Base-by-base conservation (phyloP, 1,140 invertebrate species). In the Macrocentrus cingulum region DNA sequence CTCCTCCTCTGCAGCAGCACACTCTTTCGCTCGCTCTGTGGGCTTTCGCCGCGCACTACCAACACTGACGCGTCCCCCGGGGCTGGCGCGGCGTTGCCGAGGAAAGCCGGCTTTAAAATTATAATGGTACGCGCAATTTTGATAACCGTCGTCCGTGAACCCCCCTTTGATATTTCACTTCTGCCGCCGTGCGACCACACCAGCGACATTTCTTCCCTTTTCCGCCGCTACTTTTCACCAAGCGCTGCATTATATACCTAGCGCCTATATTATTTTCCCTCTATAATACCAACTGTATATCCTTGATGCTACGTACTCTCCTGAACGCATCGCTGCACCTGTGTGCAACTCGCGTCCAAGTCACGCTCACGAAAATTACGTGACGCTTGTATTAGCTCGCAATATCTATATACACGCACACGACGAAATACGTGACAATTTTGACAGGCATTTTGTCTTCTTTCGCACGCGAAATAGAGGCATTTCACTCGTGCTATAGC, bases 81-180 rank as follows among this genome's bases (percentile, higher is more conserved):
- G 56, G 56, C 63, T 60, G 15, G 62, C 52, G 67, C 68, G 60
- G 58, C 59, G 59, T 61, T 62, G 60, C 59, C 59, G 73, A 78
- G 76, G 69, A 78, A 77, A 79, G 72, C 74, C 73, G 75, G 75
- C 75, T 79, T 78, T 78, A 76, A 77, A 79, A 78, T 79, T 78
- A 79, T 78, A 79, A 79, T 79, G 72, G 75, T 74, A 78, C 74
- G 74, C 75, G 74, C 72, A 77, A 78, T 79, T 79, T 79, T 78
- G 74, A 79, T 79, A 77, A 79, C 75, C 74, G 70, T 72, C 72
- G 69, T 68, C 72, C 70, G 67, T 41, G n/a, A 13, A 19, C 41
- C 13, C 54, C 32, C 64, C 60, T 68, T 75, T 74, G 70, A 72
- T 74, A 74, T 74, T 71, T 70, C 65, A 68, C 65, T 67, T 59